phyloP scores from a whole-genome alignment of 2,888 invertebrate species.

The Drosophila anomelani region DNA sequence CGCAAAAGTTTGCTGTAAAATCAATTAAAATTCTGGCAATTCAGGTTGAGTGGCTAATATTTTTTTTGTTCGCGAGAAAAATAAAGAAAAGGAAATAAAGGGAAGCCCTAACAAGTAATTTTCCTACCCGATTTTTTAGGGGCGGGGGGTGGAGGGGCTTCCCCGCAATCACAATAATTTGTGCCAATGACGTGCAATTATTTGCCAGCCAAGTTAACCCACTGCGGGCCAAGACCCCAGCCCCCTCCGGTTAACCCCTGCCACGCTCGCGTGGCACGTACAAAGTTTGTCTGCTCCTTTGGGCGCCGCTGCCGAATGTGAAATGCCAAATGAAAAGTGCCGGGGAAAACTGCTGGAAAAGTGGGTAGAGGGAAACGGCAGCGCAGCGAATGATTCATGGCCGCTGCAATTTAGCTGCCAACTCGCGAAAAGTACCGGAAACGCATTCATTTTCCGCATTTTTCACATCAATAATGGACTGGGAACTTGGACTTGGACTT shows the following conservation, averaged over 20 bases:
- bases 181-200: slow-evolving; percentile 76
- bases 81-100: background rate
- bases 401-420: slow-evolving; percentile 75
- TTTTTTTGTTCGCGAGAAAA: background rate
- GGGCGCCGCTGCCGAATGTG: slow-evolving; percentile 45
- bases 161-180: slow-evolving; percentile 62
- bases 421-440: slow-evolving; percentile 78
- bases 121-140: background rate
- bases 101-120: background rate
- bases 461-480: slow-evolving; percentile 77
- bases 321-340: slow-evolving; percentile 25
- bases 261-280: slow-evolving; percentile 65
- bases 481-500: slow-evolving; percentile 6
- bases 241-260: background rate
- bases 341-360: slow-evolving; percentile 10
- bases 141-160: slow-evolving; percentile 18
- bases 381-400: slow-evolving; percentile 67
- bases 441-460: slow-evolving; percentile 78
- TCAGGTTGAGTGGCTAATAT: background rate
- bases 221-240: slow-evolving; percentile 30
- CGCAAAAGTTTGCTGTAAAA: background rate
- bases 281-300: slow-evolving; percentile 69
- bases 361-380: slow-evolving; percentile 3
- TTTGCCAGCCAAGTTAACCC: slow-evolving; percentile 65
- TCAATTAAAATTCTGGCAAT: slow-evolving; percentile 14